These are phyloP conservation scores for Fulica atra DNA, from an alignment of 2,113 vertebrate species.

Conservation along the genomic window DNA sequence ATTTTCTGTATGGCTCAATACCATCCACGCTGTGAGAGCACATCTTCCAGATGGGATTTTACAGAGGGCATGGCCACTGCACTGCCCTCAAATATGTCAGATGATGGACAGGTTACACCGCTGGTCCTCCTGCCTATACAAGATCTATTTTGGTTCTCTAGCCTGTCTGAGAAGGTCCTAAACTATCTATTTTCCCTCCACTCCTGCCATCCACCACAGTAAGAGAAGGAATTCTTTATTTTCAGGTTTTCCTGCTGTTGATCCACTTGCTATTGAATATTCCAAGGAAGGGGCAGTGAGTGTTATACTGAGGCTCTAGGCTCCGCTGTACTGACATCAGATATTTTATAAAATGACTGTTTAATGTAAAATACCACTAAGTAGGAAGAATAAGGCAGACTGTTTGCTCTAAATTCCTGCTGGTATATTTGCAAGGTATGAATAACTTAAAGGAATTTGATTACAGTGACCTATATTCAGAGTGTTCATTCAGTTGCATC, in stretches of 20 bases:
- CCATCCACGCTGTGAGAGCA: neutral
- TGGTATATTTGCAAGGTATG: neutral
- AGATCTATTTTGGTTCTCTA: neutral
- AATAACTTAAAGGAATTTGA: neutral
- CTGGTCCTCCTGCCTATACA: neutral
- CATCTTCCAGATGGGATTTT: neutral
- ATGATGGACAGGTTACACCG: neutral
- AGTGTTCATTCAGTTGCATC: neutral
- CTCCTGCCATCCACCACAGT: neutral
- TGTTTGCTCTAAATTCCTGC: neutral
- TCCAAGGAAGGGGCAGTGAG: neutral
- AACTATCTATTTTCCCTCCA: neutral
- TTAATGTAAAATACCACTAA: neutral
- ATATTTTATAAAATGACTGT: neutral
- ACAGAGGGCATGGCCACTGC: neutral
- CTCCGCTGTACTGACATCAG: neutral
- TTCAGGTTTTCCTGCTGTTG: neutral
- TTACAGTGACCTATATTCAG: neutral
- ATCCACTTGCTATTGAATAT: neutral
- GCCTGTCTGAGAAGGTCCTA: neutral
- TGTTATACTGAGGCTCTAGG: neutral
- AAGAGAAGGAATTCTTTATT: neutral
- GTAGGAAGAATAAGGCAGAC: neutral
- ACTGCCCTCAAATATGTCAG: neutral
- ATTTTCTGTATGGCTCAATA: neutral